Conservation (phyloP, 2,888 invertebrate species). For the Diplazon laetatorius region DNA sequence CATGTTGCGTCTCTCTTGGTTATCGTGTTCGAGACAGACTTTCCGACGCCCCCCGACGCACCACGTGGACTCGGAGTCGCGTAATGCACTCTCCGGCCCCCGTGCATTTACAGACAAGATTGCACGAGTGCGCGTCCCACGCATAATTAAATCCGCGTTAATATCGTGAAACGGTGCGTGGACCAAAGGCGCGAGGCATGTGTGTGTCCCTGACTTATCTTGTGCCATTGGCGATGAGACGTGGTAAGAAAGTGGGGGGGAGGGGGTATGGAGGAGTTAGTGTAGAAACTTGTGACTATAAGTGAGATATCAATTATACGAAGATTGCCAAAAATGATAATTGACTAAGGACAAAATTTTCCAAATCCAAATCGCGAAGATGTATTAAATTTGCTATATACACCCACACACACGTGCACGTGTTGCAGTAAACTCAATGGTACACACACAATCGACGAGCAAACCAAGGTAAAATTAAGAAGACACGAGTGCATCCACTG, state of each 20-base stretch:
- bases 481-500: constrained; percentile 8
- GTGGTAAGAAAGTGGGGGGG: constrained; percentile 11
- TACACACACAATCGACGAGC: too few relatives aligned
- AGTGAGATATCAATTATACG: constrained; percentile 57
- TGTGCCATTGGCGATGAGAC: constrained; percentile 43
- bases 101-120: constrained; percentile 49
- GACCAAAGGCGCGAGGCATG: constrained; percentile 41
- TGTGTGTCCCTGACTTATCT: constrained; percentile 54
- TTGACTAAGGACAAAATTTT: constrained; percentile 20
- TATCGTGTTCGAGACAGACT: constrained; percentile 37
- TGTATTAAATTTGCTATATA: too few relatives aligned
- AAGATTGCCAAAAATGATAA: constrained; percentile 50
- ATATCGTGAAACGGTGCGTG: constrained; percentile 75
- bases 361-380: background rate
- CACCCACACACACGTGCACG: too few relatives aligned
- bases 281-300: background rate
- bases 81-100: constrained; percentile 46
- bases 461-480: too few relatives aligned
- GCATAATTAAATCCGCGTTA: constrained; percentile 75
- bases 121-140: constrained; percentile 67
- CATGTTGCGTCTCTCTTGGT: constrained; percentile 39
- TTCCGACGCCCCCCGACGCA: constrained; percentile 40
- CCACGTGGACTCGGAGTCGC: constrained; percentile 23
- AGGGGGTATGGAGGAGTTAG: background rate
- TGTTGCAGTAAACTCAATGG: too few relatives aligned